Conservation (phyloP, 92 coral and sea anemone genomes). For the Zoanthus sociatus region DNA sequence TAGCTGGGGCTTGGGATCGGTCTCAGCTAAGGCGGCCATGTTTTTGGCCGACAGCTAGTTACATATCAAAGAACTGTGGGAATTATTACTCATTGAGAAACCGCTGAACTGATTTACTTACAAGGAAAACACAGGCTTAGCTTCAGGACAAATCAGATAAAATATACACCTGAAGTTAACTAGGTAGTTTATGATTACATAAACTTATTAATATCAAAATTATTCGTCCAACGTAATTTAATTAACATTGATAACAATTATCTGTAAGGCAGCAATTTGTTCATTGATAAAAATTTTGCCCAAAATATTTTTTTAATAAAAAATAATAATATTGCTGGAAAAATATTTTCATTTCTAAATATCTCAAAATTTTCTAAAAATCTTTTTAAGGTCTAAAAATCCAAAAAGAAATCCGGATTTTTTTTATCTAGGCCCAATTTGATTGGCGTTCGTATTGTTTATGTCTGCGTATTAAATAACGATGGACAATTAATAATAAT, state of each 20-base stretch:
- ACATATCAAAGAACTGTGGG: slow-evolving; percentile 3
- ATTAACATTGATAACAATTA: slow-evolving; percentile 11
- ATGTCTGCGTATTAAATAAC: too few relatives aligned
- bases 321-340: too few relatives aligned
- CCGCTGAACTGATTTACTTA: not conserved
- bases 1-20: slow-evolving; percentile 4
- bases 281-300: not conserved
- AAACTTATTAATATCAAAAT: slow-evolving; percentile 16
- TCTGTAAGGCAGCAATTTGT: slow-evolving; percentile 32
- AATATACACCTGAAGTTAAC: not conserved
- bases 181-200: slow-evolving; percentile 29
- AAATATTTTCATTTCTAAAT: too few relatives aligned
- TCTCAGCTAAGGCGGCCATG: slow-evolving; percentile 25
- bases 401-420: too few relatives aligned
- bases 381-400: too few relatives aligned
- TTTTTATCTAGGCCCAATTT: too few relatives aligned
- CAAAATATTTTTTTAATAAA: too few relatives aligned
- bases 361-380: too few relatives aligned
- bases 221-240: slow-evolving; percentile 15
- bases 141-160: not conserved
- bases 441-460: too few relatives aligned
- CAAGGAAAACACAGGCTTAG: not conserved
- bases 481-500: too few relatives aligned
- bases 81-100: slow-evolving; percentile 16
- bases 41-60: not conserved